These are phyloP conservation scores for Ambastaia sidthimunki DNA, from an alignment of 2,797 vertebrate genomes.

Conservation along the genomic window DNA sequence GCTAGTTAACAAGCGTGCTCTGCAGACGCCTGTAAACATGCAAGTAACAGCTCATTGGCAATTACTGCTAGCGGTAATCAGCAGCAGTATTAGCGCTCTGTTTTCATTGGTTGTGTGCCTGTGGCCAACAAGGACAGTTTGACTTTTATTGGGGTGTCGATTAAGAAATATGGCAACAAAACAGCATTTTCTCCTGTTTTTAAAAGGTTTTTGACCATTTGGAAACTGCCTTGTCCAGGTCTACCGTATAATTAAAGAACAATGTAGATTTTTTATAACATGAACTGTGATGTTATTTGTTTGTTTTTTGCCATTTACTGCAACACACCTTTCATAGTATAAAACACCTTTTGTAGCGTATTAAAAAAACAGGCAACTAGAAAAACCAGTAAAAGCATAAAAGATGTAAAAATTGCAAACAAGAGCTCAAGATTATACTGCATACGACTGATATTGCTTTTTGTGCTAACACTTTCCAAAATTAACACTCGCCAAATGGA, in stretches of 20 bases:
- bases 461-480: background rate
- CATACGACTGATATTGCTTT: background rate
- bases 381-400: background rate
- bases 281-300: background rate
- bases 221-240: background rate
- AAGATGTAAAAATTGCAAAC: background rate
- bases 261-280: background rate
- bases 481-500: background rate
- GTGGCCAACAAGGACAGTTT: slow-evolving; percentile 45
- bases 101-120: slow-evolving; percentile 35
- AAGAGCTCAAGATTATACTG: background rate
- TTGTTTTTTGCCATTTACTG: background rate
- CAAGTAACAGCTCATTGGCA: slow-evolving; percentile 31
- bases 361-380: background rate
- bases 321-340: background rate
- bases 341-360: background rate
- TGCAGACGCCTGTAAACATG: slow-evolving; percentile 48
- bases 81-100: slow-evolving; percentile 20
- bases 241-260: background rate
- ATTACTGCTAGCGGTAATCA: slow-evolving; percentile 18
- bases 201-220: background rate
- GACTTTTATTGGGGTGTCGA: slow-evolving; percentile 27
- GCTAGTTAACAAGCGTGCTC: slow-evolving; percentile 66
- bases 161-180: slow-evolving; percentile 57
- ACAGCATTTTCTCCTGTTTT: slow-evolving; percentile 17